phyloP scores from a whole-genome alignment of 1,140 invertebrate genomes.

The Agrilus planipennis region DNA sequence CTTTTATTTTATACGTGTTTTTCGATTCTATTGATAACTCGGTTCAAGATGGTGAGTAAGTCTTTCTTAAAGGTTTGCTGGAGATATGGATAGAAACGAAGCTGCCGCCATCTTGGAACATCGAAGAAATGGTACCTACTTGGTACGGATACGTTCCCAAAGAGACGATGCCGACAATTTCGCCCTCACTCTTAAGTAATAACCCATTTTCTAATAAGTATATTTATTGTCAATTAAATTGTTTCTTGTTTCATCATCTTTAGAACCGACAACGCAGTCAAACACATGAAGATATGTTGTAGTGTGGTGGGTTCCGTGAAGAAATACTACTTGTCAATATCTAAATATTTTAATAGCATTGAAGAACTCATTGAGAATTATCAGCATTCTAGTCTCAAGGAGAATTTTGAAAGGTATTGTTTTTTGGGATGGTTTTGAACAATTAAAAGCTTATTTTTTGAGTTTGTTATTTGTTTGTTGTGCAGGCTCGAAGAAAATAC shows the following conservation, averaged over 20 bases:
- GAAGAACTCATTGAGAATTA: conserved; percentile 85
- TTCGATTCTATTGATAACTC: too few species aligned
- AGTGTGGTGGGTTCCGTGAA: conserved; percentile 43
- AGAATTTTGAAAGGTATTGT: conserved; percentile 77
- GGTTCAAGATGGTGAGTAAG: too few species aligned
- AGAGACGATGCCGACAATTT: conserved; percentile 46
- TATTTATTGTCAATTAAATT: background rate
- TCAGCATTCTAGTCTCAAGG: conserved; percentile 71
- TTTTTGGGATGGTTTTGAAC: conserved; percentile 1
- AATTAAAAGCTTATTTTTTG: background rate
- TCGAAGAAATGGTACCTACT: conserved; percentile 76
- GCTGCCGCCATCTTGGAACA: conserved; percentile 67
- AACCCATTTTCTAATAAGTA: conserved; percentile 14
- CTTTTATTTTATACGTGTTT: too few species aligned
- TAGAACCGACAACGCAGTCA: conserved; percentile 71
- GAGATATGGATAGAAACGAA: conserved; percentile 74
- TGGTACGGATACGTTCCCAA: conserved; percentile 69
- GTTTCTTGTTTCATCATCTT: conserved; percentile 21
- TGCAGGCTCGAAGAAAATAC: conserved; percentile 41
- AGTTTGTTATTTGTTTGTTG: background rate
- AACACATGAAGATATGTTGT: conserved; percentile 83
- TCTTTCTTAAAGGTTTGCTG: conserved; percentile 53
- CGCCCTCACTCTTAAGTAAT: conserved; percentile 83
- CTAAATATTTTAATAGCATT: conserved; percentile 80
- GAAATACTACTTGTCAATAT: conserved; percentile 74